Evolutionary conservation across 2,888 invertebrate species (phyloP).

Genomic region (Pachymerium ferrugineum): DNA sequence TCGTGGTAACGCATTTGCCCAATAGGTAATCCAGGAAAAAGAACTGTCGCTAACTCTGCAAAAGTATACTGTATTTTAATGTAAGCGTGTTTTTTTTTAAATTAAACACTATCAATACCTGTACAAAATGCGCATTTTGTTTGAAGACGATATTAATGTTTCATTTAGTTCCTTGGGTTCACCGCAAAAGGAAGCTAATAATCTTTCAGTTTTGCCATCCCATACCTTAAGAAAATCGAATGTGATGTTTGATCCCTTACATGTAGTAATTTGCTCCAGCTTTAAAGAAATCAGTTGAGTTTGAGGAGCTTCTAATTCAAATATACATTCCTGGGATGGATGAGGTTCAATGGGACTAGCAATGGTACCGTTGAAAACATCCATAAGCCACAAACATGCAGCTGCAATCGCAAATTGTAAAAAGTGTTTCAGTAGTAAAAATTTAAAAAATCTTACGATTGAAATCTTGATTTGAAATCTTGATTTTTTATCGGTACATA

Average conservation of each 20-base stretch:
- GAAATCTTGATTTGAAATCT: slow-evolving; percentile 15
- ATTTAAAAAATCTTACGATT: no score
- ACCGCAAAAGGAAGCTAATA: slow-evolving; percentile 37
- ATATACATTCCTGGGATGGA: slow-evolving; percentile 37
- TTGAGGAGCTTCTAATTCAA: slow-evolving; percentile 37
- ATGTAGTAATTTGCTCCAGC: slow-evolving; percentile 39
- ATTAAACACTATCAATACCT: no score
- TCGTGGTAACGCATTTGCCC: no score
- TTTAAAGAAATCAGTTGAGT: slow-evolving; percentile 36
- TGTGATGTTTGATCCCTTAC: slow-evolving; percentile 36
- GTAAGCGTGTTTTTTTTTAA: no score
- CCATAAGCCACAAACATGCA: slow-evolving; percentile 38
- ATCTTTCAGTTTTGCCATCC: slow-evolving; percentile 37
- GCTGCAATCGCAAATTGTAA: slow-evolving; percentile 9
- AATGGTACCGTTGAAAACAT: slow-evolving; percentile 38
- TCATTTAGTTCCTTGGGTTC: slow-evolving; percentile 30
- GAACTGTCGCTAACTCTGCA: no score
- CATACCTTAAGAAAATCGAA: slow-evolving; percentile 37
- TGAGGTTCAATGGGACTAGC: slow-evolving; percentile 40
- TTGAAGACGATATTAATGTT: slow-evolving; percentile 34
- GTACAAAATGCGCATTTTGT: slow-evolving; percentile 36
- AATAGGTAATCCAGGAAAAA: no score
- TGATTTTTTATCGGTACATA: slow-evolving; percentile 1
- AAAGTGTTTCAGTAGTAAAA: no score
- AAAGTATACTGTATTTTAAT: no score